A percentile compares a stretch with the other conserved stretches of the same genome.
Conservation (phyloP, 2,113 vertebrate genomes). For the Larimichthys crocea region DNA sequence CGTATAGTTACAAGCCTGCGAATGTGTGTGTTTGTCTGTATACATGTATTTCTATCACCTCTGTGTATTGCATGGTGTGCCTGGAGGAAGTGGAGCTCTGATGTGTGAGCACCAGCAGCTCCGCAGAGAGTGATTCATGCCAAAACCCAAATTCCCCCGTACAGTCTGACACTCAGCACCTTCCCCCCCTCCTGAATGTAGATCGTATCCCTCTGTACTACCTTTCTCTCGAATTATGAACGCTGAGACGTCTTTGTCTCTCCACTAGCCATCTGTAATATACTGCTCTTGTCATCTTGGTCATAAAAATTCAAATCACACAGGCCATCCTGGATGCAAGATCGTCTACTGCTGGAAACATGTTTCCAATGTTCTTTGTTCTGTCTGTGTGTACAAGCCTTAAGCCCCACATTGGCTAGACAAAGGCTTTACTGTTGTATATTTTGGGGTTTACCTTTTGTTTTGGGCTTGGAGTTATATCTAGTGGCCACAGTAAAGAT, state of each 20-base stretch:
- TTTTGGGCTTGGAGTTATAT: neutral
- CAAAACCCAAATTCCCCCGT: constrained; percentile 79
- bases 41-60: constrained; percentile 82
- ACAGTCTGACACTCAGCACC: constrained; percentile 40
- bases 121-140: constrained; percentile 83
- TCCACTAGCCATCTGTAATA: neutral
- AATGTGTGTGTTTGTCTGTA: constrained; percentile 52
- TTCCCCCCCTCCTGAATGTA: constrained; percentile 1
- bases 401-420: neutral
- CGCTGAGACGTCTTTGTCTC: constrained; percentile 1
- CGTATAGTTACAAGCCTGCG: constrained; percentile 19
- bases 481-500: neutral
- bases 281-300: neutral
- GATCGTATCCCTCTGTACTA: neutral
- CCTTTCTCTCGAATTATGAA: neutral
- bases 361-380: neutral
- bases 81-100: constrained; percentile 87
- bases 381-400: neutral
- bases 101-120: constrained; percentile 80
- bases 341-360: neutral
- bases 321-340: neutral
- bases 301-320: neutral
- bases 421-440: neutral
- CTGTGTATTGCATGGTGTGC: constrained; percentile 83
- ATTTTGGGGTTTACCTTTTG: neutral